Percentiles rank a stretch among this genome's conserved stretches.
Conservation (phyloP, 2,113 vertebrate genomes). For the Periophthalmus modestus region DNA sequence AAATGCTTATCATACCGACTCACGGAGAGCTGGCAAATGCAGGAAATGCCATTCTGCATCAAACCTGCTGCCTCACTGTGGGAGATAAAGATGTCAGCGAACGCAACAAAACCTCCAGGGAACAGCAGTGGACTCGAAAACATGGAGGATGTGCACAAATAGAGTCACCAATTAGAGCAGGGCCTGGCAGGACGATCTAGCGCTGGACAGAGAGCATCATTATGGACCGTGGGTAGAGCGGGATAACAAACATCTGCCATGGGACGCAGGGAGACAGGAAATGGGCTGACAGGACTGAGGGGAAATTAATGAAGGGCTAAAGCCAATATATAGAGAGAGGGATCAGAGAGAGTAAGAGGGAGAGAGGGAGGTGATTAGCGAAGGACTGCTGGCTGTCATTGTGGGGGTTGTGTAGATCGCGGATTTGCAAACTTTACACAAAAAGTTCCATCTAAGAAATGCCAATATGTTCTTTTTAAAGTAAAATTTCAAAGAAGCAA, state of each 20-base stretch:
- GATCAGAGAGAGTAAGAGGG: conserved; percentile 18
- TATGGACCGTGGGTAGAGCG: conserved; percentile 7
- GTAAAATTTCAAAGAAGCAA: background rate
- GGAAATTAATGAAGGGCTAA: conserved; percentile 3
- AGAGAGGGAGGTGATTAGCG: conserved; percentile 37
- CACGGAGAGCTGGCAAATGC: conserved; percentile 3
- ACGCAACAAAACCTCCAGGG: conserved; percentile 4
- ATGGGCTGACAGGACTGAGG: conserved; percentile 10
- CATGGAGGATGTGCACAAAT: conserved; percentile 20
- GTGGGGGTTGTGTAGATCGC: conserved; percentile 1
- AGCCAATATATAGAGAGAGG: conserved; percentile 17
- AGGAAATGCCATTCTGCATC: conserved; percentile 1
- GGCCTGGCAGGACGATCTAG: conserved; percentile 16
- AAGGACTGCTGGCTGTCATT: conserved; percentile 17
- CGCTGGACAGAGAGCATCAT: conserved; percentile 33
- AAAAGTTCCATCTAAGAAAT: background rate
- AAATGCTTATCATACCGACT: conserved; percentile 18
- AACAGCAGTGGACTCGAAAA: conserved; percentile 1
- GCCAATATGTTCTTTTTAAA: background rate
- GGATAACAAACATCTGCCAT: conserved; percentile 31
- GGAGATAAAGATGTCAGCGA: conserved; percentile 18
- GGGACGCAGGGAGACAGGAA: conserved; percentile 27
- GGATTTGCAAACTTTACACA: background rate
- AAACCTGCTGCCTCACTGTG: conserved; percentile 14
- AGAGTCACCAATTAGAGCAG: conserved; percentile 49